Conservation (phyloP, 2,888 invertebrate genomes). For the Venusia cambrica region DNA sequence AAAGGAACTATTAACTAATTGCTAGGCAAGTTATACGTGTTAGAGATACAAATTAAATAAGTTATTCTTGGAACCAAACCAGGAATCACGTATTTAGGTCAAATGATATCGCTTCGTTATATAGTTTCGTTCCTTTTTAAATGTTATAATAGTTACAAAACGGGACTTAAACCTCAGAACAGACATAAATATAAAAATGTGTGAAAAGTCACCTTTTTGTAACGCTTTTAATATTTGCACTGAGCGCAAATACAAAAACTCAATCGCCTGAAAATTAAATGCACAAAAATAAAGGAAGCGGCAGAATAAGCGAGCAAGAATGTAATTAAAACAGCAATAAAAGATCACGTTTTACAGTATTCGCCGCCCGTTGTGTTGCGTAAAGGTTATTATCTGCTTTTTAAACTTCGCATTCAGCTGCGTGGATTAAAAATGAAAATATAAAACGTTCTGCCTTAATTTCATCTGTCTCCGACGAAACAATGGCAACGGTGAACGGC, state of each 20-base stretch:
- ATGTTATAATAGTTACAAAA: too few relatives aligned
- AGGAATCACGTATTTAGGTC: conserved; percentile 14
- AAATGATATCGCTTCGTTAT: too few relatives aligned
- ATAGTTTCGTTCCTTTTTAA: too few relatives aligned
- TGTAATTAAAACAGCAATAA: conserved; percentile 72
- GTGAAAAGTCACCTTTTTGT: conserved; percentile 14
- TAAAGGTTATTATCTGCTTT: conserved; percentile 71
- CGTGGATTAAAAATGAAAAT: conserved; percentile 67
- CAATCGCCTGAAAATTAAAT: conserved; percentile 37
- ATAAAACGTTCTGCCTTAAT: conserved; percentile 64
- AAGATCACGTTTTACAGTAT: conserved; percentile 64
- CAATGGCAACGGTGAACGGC: conserved; percentile 50
- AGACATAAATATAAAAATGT: too few relatives aligned
- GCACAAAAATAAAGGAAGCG: conserved; percentile 50
- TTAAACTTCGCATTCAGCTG: conserved; percentile 65
- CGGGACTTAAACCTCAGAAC: too few relatives aligned
- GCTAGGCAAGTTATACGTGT: conserved; percentile 40
- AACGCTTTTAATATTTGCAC: conserved; percentile 20
- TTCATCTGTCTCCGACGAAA: conserved; percentile 58
- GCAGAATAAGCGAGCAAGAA: conserved; percentile 53
- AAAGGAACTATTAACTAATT: conserved; percentile 50
- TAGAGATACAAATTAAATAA: conserved; percentile 24
- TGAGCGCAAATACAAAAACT: conserved; percentile 27
- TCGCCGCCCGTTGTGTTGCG: conserved; percentile 53
- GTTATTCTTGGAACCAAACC: conserved; percentile 11